Base-by-base conservation (phyloP, 2,797 vertebrate genomes). In the Echeneis naucrates region DNA sequence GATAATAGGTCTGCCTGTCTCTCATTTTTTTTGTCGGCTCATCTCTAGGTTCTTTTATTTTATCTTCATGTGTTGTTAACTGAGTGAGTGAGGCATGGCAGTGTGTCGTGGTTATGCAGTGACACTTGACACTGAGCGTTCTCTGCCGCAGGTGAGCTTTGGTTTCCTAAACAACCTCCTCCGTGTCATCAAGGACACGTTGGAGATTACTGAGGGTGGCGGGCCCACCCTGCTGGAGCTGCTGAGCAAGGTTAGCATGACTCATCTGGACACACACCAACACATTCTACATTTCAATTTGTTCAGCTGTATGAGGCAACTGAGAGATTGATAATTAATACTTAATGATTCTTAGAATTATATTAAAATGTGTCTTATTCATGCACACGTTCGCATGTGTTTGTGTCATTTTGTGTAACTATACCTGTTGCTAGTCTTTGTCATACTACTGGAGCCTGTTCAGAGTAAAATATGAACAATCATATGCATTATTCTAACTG, bases 101-200 rank as follows among this genome's bases (percentile, higher is more conserved):
- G 32, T 37, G 0, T 50, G 26, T 32, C 23, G 9, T 30, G 42
- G 27, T 33, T 45, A 37, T 14, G 42, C 19, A 5, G 17, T 58
- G 81, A 88, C 44, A 42, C 63, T 17, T 62, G 70, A 87, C 74
- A 53, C 61, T 17, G 58, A 13, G 48, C 78, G 26, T 81, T 78
- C 80, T 75, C 37, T 81, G 75, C 69, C 76, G 70, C 91, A 97
- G 96, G 94, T 95, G 88, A 98, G 96, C 87, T 95, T 95, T 55
- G 85, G 90, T 73, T 98, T 99, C 92, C 91, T 97, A 64, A 96
- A 90, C 76, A 93, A 82, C 62, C 92, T 98, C 62, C 92, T 95
- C 57, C 83, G 72, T 40, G 88, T 88, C 63, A 89, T 96, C 61
- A 96, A 95, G 80, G 85, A 92, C 58, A 88, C 83, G 0, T 11